Evolutionary conservation across 2,113 vertebrate species (phyloP).

Genomic region (Choloepus hoffmanni): DNA sequence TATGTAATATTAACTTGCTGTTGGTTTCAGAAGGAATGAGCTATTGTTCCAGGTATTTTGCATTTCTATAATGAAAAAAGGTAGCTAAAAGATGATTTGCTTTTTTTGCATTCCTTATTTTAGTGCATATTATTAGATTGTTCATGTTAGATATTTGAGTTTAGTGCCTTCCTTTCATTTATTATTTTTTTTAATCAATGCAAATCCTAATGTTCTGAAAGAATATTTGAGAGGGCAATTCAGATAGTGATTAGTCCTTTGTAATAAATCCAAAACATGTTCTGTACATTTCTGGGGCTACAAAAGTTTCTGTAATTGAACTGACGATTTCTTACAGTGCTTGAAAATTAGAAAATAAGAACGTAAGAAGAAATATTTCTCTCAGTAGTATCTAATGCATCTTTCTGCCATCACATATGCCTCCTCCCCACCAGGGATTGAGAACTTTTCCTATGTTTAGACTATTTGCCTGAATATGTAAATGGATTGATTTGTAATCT

Average conservation of each 20-base stretch:
- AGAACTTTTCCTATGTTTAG: not conserved
- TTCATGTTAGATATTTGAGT: slow-evolving; percentile 59
- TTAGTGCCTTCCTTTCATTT: slow-evolving; percentile 29
- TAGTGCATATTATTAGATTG: slow-evolving; percentile 48
- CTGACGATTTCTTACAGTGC: slow-evolving; percentile 28
- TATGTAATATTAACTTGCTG: slow-evolving; percentile 2
- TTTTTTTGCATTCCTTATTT: slow-evolving; percentile 48
- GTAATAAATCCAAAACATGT: not conserved
- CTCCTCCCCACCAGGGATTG: not conserved
- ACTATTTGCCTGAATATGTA: not conserved
- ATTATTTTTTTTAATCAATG: not conserved
- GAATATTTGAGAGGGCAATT: slow-evolving; percentile 34
- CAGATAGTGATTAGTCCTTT: not conserved
- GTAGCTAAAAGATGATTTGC: slow-evolving; percentile 30
- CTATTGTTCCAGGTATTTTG: slow-evolving; percentile 64
- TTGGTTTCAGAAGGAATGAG: slow-evolving; percentile 47
- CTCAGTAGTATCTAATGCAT: not conserved
- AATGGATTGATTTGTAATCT: not conserved
- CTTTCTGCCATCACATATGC: not conserved
- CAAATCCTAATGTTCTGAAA: slow-evolving; percentile 34
- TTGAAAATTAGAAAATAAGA: not conserved
- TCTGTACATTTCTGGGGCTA: not conserved
- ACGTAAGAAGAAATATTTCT: slow-evolving; percentile 41
- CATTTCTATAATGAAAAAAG: slow-evolving; percentile 45
- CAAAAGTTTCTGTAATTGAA: not conserved